These are phyloP conservation scores for Semaprochilodus insignis DNA, from an alignment of 2,797 vertebrate genomes.

Conservation along the genomic window DNA sequence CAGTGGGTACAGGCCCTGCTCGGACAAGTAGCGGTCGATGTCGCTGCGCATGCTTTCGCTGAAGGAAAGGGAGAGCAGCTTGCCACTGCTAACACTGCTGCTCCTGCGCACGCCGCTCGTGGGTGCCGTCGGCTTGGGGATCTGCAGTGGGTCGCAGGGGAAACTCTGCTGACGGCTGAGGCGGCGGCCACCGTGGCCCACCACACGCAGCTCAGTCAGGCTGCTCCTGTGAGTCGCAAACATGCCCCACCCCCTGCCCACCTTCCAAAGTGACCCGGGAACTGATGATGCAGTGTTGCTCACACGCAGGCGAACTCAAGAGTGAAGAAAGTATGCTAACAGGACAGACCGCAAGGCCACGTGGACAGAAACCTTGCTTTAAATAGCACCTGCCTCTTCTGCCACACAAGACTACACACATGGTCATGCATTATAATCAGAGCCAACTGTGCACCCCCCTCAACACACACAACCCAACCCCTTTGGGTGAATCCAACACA, in stretches of 20 bases:
- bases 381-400: conserved; percentile 63
- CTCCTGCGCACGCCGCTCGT: conserved; percentile 69
- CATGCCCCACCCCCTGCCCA: conserved; percentile 56
- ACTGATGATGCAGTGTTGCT: conserved; percentile 9
- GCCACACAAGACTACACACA: conserved; percentile 57
- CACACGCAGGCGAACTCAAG: conserved; percentile 21
- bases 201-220: conserved; percentile 62
- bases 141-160: conserved; percentile 70
- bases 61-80: conserved; percentile 90
- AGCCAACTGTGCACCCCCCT: conserved; percentile 48
- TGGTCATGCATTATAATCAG: conserved; percentile 67
- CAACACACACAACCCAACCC: conserved; percentile 20
- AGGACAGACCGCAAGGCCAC: conserved; percentile 47
- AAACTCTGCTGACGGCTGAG: conserved; percentile 67
- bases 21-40: conserved; percentile 85
- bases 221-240: conserved; percentile 71
- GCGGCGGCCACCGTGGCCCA: conserved; percentile 50
- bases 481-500: conserved; percentile 50
- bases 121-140: conserved; percentile 67
- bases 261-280: conserved; percentile 7
- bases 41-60: conserved; percentile 89
- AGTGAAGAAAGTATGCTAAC: conserved; percentile 33
- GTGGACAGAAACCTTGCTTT: conserved; percentile 58
- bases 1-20: conserved; percentile 85
- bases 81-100: conserved; percentile 72